Conservation (phyloP, 2,797 vertebrate genomes). For the Steatocranus sp. region DNA sequence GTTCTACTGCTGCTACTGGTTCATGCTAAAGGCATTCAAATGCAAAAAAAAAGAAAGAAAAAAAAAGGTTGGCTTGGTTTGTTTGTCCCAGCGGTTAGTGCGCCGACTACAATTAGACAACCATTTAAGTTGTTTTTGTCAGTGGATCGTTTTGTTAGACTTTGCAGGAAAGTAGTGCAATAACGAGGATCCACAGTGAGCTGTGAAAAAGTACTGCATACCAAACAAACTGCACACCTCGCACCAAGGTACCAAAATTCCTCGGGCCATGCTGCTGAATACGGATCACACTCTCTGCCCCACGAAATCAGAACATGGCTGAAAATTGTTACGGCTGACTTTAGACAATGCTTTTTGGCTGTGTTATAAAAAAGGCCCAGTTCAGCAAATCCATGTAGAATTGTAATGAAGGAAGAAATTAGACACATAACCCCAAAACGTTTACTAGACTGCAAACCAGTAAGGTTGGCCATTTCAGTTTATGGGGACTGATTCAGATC, state of each 20-base stretch:
- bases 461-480: neutral
- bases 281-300: neutral
- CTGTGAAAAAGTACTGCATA: neutral
- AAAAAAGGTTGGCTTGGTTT: neutral
- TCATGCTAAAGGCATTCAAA: neutral
- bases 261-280: neutral
- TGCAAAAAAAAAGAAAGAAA: rapidly evolving
- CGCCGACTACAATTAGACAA: neutral
- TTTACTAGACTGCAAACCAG: neutral
- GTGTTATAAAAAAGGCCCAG: neutral
- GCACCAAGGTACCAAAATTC: neutral
- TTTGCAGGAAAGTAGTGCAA: neutral
- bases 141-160: neutral
- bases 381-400: neutral
- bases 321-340: neutral
- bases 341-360: neutral
- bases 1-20: neutral
- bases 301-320: neutral
- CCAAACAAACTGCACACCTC: neutral
- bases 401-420: neutral
- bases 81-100: neutral
- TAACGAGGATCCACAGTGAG: neutral
- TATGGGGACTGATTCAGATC: neutral
- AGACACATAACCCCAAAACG: neutral
- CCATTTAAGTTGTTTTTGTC: neutral